These are phyloP conservation scores for Strigops habroptila DNA, from an alignment of 2,113 vertebrate species.

Conservation along the genomic window DNA sequence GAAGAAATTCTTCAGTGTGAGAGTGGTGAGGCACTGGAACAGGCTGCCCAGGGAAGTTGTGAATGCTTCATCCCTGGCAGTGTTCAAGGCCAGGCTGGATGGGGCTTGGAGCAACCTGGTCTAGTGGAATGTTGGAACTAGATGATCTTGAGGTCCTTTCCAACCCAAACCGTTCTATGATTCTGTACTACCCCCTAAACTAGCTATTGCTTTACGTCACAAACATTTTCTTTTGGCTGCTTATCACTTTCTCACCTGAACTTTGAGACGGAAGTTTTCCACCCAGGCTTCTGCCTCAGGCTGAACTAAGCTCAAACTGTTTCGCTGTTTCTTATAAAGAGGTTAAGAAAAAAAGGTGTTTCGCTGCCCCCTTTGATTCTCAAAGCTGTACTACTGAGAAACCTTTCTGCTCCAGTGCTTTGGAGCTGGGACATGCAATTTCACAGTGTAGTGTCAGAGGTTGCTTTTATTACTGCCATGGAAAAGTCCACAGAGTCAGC, in stretches of 20 bases:
- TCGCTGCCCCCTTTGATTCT: not conserved
- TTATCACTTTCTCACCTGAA: not conserved
- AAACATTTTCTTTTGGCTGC: not conserved
- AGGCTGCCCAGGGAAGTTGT: not conserved
- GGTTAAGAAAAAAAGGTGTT: not conserved
- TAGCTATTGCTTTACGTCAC: not conserved
- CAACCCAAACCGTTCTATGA: not conserved
- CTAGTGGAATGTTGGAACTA: not conserved
- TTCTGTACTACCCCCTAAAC: fast-evolving
- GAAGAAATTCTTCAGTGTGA: not conserved
- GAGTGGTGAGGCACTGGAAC: not conserved
- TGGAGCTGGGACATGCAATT: not conserved
- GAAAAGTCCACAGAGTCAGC: not conserved
- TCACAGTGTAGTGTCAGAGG: not conserved
- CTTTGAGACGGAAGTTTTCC: not conserved
- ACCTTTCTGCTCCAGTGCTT: not conserved
- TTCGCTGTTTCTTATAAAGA: not conserved
- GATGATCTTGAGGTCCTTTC: not conserved
- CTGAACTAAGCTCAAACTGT: not conserved
- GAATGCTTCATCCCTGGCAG: not conserved
- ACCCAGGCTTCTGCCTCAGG: not conserved
- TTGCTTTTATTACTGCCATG: not conserved
- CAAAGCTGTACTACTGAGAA: not conserved
- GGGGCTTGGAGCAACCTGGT: not conserved
- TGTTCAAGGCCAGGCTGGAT: not conserved